Evolutionary conservation across 2,113 vertebrate genomes (phyloP).

Genomic region (Andinoacara biseriatus): DNA sequence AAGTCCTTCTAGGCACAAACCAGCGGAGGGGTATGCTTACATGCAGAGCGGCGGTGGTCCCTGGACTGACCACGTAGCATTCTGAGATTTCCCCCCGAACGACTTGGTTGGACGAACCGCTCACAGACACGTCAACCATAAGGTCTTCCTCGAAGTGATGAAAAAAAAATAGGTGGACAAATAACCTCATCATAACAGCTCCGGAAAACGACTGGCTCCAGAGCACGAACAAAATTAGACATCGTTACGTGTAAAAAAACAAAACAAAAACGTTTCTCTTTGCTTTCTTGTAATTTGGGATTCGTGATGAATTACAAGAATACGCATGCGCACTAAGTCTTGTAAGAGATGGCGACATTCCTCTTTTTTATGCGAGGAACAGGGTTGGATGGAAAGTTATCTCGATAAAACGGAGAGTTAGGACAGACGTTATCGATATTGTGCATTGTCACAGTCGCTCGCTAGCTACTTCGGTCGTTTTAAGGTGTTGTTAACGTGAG

Average conservation of each 20-base stretch:
- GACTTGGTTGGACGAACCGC: constrained; percentile 34
- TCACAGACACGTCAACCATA: constrained; percentile 61
- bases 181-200: background rate
- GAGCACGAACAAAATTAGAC: background rate
- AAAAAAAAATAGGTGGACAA: background rate
- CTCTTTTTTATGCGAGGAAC: constrained; percentile 63
- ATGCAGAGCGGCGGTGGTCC: background rate
- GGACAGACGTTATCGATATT: constrained; percentile 1
- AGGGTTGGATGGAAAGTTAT: constrained; percentile 64
- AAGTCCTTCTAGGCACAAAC: background rate
- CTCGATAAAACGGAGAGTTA: constrained; percentile 53
- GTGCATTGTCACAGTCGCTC: background rate
- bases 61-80: background rate
- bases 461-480: constrained; percentile 1
- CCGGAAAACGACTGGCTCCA: rapidly evolving
- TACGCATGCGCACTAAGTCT: constrained; percentile 68
- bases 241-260: too few relatives aligned
- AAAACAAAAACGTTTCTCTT: background rate
- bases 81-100: background rate
- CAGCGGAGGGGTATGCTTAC: background rate
- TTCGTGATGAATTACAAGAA: constrained; percentile 35
- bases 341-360: constrained; percentile 72
- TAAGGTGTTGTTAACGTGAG: constrained; percentile 6
- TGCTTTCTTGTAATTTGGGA: constrained; percentile 50
- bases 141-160: constrained; percentile 1